Evolutionary conservation across 2,888 invertebrate species (phyloP).

Genomic region (Patella ulyssiponensis): DNA sequence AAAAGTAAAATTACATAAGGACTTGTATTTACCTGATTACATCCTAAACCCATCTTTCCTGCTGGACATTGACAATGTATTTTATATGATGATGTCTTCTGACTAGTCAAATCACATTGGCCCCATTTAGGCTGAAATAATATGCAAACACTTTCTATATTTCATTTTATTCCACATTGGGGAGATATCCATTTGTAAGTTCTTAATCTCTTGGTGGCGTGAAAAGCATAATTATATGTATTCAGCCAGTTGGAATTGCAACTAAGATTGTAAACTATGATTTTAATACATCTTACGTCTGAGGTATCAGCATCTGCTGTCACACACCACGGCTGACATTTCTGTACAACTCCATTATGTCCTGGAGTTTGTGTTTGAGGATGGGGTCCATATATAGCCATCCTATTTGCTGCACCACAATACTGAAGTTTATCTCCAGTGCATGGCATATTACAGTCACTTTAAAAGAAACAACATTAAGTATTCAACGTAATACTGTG

Average conservation of each 20-base stretch:
- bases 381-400: conserved; percentile 57
- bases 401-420: conserved; percentile 45
- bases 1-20: background rate
- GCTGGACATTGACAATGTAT: conserved; percentile 53
- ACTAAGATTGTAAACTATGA: background rate
- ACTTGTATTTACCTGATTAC: conserved; percentile 45
- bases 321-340: conserved; percentile 55
- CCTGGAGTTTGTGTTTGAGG: conserved; percentile 43
- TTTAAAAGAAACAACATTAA: conserved; percentile 21
- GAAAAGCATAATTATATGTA: too few species aligned
- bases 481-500: background rate
- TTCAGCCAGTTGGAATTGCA: too few species aligned
- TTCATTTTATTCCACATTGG: too few species aligned
- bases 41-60: conserved; percentile 44
- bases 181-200: too few species aligned
- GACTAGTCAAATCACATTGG: conserved; percentile 38
- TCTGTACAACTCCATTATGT: conserved; percentile 36
- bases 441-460: conserved; percentile 50
- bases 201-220: too few species aligned
- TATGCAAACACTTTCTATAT: too few species aligned
- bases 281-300: conserved; percentile 30
- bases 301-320: conserved; percentile 45
- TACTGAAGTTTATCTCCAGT: conserved; percentile 43
- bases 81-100: conserved; percentile 41
- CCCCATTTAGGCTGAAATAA: conserved; percentile 54